Evolutionary conservation across 2,888 invertebrate species (phyloP).

Genomic region (Hydrotaea cyrtoneurina): DNA sequence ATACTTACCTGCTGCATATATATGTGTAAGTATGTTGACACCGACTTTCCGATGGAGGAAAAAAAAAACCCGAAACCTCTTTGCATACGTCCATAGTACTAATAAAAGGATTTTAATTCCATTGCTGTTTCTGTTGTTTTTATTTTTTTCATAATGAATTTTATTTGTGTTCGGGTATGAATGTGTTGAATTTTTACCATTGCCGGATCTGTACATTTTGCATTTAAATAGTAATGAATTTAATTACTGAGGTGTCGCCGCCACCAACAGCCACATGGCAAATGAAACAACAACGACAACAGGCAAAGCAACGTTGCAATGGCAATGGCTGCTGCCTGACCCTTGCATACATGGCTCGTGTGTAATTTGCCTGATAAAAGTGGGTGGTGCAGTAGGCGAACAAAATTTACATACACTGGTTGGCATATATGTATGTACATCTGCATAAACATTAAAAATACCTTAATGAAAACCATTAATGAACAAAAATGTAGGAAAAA

Average conservation of each 20-base stretch:
- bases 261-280: conserved; percentile 26
- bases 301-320: too few species aligned
- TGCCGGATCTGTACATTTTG: conserved; percentile 22
- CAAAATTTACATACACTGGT: too few species aligned
- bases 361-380: conserved; percentile 20
- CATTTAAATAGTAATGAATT: conserved; percentile 36
- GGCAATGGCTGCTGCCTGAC: neutral
- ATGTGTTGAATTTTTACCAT: conserved; percentile 11
- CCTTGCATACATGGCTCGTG: neutral
- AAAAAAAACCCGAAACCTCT: too few species aligned
- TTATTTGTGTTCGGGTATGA: neutral
- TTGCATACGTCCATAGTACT: too few species aligned
- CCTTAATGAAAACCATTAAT: conserved; percentile 28
- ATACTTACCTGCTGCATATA: neutral
- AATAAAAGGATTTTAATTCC: neutral
- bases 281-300: conserved; percentile 5
- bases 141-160: too few species aligned
- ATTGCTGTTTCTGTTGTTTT: too few species aligned
- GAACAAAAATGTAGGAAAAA: neutral
- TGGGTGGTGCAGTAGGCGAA: conserved; percentile 2
- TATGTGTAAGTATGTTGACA: neutral
- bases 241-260: conserved; percentile 34
- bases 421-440: neutral
- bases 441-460: conserved; percentile 27
- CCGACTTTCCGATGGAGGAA: neutral